Evolutionary conservation across 2,888 invertebrate genomes (phyloP).

Genomic region (Craniophora ligustri): DNA sequence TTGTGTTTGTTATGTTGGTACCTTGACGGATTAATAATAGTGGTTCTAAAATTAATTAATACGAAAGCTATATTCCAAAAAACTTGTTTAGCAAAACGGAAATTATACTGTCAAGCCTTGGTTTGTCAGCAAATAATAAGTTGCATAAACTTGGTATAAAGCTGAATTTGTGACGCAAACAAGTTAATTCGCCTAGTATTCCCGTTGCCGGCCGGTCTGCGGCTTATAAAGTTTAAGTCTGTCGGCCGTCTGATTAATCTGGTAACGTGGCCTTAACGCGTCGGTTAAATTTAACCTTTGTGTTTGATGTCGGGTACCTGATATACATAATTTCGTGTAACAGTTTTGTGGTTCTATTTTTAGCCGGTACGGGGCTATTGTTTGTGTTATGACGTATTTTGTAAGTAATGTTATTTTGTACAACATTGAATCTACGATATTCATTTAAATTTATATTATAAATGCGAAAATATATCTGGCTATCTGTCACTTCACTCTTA

Average conservation of each 20-base stretch:
- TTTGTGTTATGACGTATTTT: neutral
- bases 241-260: constrained; percentile 49
- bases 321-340: constrained; percentile 23
- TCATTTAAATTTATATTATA: too few relatives aligned
- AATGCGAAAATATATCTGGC: too few relatives aligned
- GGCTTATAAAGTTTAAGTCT: constrained; percentile 48
- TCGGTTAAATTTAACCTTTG: constrained; percentile 57
- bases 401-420: neutral
- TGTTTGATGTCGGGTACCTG: constrained; percentile 27
- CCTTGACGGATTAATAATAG: too few relatives aligned
- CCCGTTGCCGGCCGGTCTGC: constrained; percentile 13
- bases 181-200: constrained; percentile 36
- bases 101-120: constrained; percentile 4
- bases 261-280: constrained; percentile 37
- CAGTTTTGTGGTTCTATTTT: constrained; percentile 26
- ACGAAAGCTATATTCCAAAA: neutral
- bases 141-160: constrained; percentile 33
- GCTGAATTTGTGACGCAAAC: constrained; percentile 39
- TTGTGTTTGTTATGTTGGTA: too few relatives aligned
- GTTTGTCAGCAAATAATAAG: constrained; percentile 18
- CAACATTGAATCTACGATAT: neutral
- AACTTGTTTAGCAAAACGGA: neutral
- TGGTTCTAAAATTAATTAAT: too few relatives aligned
- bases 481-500: too few relatives aligned
- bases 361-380: constrained; percentile 7